Conservation (phyloP, 2,888 invertebrate species). For the Cephus pygmeus region DNA sequence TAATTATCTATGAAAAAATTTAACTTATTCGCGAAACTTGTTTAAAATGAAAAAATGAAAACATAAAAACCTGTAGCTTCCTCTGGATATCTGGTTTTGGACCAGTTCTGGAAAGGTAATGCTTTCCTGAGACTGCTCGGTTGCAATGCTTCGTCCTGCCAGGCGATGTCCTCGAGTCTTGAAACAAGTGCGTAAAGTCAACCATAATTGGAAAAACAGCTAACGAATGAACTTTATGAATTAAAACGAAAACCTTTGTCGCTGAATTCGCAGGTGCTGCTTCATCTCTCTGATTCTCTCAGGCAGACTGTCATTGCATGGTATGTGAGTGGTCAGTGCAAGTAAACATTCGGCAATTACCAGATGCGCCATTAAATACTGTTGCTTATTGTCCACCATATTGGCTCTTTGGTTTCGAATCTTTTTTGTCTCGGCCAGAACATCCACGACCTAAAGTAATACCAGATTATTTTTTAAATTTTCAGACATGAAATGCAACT, state of each 20-base stretch:
- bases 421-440: slow-evolving; percentile 37
- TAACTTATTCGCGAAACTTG: background rate
- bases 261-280: slow-evolving; percentile 43
- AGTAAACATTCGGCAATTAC: slow-evolving; percentile 64
- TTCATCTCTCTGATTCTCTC: slow-evolving; percentile 46
- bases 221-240: background rate
- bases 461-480: background rate
- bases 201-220: background rate
- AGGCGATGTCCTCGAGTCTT: slow-evolving; percentile 57
- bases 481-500: background rate
- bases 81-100: slow-evolving; percentile 63
- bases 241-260: slow-evolving; percentile 51
- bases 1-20: slow-evolving; percentile 29
- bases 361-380: slow-evolving; percentile 67
- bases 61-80: slow-evolving; percentile 56
- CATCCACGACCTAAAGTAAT: slow-evolving; percentile 41
- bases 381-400: slow-evolving; percentile 60
- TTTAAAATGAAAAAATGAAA: background rate
- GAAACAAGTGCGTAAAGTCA: background rate
- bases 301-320: slow-evolving; percentile 56
- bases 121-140: slow-evolving; percentile 28
- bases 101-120: slow-evolving; percentile 40
- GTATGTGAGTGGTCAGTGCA: slow-evolving; percentile 57
- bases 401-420: slow-evolving; percentile 48
- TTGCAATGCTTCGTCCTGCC: slow-evolving; percentile 65